Conservation (phyloP, 2,113 vertebrate genomes). For the Melospiza georgiana region DNA sequence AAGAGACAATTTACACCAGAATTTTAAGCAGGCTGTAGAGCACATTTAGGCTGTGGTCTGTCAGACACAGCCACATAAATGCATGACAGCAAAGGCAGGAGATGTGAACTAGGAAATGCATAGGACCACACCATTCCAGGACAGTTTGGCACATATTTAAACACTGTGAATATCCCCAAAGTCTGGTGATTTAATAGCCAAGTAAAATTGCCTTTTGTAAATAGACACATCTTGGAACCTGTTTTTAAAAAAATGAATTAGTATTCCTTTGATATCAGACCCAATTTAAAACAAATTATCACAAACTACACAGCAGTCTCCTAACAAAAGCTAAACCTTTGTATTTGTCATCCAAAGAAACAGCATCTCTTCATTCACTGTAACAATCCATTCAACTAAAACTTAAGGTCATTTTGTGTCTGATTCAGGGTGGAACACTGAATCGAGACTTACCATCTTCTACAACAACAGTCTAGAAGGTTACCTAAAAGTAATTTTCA, state of each 20-base stretch:
- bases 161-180: not conserved
- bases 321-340: not conserved
- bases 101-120: not conserved
- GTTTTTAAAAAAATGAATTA: not conserved
- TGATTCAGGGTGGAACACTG: not conserved
- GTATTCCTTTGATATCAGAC: not conserved
- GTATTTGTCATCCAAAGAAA: not conserved
- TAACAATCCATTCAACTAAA: not conserved
- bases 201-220: not conserved
- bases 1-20: not conserved
- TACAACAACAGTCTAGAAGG: not conserved
- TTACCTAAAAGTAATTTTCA: not conserved
- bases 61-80: not conserved
- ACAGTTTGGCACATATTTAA: not conserved
- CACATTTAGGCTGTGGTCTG: not conserved
- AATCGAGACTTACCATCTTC: not conserved
- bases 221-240: not conserved
- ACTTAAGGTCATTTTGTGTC: not conserved
- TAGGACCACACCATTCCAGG: not conserved
- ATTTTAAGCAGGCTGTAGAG: not conserved
- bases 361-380: not conserved
- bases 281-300: not conserved
- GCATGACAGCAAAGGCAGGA: not conserved
- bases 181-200: not conserved
- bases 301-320: not conserved